These are phyloP conservation scores for Pseudocheirus occidentalis DNA, from an alignment of 2,797 vertebrate genomes.

Conservation along the genomic window DNA sequence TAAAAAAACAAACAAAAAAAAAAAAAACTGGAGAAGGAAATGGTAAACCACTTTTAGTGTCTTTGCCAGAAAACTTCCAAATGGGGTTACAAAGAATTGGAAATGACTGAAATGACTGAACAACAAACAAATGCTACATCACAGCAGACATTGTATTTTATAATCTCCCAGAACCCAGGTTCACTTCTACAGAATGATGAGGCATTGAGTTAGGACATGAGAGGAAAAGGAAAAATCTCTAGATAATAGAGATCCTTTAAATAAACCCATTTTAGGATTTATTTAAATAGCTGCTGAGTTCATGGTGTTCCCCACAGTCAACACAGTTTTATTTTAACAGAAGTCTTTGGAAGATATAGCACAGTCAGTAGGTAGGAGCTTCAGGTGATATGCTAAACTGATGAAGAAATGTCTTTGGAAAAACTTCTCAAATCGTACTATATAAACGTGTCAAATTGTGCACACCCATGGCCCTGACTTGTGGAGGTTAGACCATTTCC, in stretches of 20 bases:
- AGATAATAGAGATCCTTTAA: not conserved
- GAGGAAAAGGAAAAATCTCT: not conserved
- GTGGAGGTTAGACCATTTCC: not conserved
- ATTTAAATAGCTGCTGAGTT: too few relatives aligned
- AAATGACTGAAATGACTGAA: not conserved
- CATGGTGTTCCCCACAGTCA: not conserved
- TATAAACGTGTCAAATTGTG: not conserved
- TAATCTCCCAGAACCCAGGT: not conserved
- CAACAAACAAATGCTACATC: not conserved
- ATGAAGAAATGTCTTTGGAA: not conserved
- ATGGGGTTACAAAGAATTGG: not conserved
- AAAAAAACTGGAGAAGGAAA: not conserved
- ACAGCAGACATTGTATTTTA: not conserved
- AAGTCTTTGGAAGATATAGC: not conserved
- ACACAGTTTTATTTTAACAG: fast-evolving
- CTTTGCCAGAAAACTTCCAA: not conserved
- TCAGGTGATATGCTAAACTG: not conserved
- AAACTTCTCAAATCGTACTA: not conserved
- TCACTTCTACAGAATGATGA: not conserved
- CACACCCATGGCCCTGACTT: not conserved
- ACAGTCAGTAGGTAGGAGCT: not conserved
- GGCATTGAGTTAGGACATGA: not conserved
- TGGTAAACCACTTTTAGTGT: not conserved
- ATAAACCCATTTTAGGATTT: too few relatives aligned
- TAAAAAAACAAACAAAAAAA: not conserved